Base-by-base conservation (phyloP, 2,797 vertebrate species). In the Neosilurus hyrtlii region DNA sequence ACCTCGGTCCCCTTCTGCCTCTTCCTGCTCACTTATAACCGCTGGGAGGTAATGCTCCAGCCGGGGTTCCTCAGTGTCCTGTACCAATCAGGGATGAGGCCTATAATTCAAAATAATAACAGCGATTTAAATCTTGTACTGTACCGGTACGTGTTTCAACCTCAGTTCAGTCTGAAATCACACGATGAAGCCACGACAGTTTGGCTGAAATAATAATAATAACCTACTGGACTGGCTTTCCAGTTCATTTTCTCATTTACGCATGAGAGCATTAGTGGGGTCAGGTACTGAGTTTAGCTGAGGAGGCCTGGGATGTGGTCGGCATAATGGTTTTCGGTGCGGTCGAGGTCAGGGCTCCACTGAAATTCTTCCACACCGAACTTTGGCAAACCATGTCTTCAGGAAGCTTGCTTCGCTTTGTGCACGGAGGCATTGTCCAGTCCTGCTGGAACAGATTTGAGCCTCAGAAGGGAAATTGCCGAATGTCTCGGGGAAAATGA, bases 1-100 rank as follows among this genome's bases (percentile, higher is more conserved):
- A 98, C 98, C 0, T 96, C 96, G 87, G 95, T 99, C 79, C 97
- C 98, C 76, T 94, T 98, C 90, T 92, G 95, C 0, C 92, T 99
- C 2, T 92, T 99, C 89, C 93, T 98, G 87, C 94, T 99, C 89
- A 97, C 97, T 66, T 96, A 95, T 22, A 95, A 96, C 89, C 94
- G 97, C 61, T 99, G 97, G 97, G 94, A 99, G 98, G 98, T 99
- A 94, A 77, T 22, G n/a, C 15, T 67, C n/a, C 26, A 59, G 18
- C 2, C 56, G 37, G 57, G 22, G 18, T 20, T 35, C 18, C 30
- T 63, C 16, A 14, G 22, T 52, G 8, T 79, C 9, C 52, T 56
- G 18, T 15, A 72, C 12, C 11, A 16, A n/a, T 20, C 72, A 22
- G 72, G 16, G 10, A 30, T 16, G 4, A 74, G 52, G 26, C 18